Evolutionary conservation across 2,113 vertebrate species (phyloP).

Genomic region (Sapajus apella): DNA sequence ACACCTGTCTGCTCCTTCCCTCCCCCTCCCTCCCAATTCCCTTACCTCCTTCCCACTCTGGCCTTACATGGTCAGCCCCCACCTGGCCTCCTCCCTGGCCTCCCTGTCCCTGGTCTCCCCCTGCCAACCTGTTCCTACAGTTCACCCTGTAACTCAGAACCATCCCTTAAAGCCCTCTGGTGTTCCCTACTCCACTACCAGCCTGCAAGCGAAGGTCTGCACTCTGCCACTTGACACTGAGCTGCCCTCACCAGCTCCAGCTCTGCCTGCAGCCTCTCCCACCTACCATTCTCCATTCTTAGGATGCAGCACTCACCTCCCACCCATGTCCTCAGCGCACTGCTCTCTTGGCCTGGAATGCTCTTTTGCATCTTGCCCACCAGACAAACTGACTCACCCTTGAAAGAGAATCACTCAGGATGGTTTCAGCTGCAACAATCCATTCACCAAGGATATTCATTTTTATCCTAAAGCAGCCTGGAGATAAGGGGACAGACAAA

Average conservation of each 20-base stretch:
- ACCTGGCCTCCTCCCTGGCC: background rate
- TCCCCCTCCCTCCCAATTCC: background rate
- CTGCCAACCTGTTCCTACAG: background rate
- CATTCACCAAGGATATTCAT: background rate
- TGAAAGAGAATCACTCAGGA: background rate
- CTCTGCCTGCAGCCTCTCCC: fast-evolving
- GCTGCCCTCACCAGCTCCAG: fast-evolving
- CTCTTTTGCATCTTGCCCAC: background rate
- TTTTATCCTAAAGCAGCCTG: background rate
- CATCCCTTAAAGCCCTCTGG: background rate
- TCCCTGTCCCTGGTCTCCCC: background rate
- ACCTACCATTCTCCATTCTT: fast-evolving
- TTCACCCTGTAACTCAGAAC: background rate
- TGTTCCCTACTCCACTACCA: conserved; percentile 34
- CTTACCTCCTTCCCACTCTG: background rate
- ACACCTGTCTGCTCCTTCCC: background rate
- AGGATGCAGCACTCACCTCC: fast-evolving
- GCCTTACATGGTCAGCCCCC: background rate
- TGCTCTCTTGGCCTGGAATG: background rate
- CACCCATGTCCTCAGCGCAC: fast-evolving
- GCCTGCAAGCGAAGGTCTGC: conserved; percentile 62
- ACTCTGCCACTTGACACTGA: background rate
- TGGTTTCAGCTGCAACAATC: background rate
- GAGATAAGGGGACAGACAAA: background rate
- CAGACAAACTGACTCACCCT: background rate